Evolutionary conservation across 1,140 invertebrate species (phyloP).

Genomic region (Radopholus similis): DNA sequence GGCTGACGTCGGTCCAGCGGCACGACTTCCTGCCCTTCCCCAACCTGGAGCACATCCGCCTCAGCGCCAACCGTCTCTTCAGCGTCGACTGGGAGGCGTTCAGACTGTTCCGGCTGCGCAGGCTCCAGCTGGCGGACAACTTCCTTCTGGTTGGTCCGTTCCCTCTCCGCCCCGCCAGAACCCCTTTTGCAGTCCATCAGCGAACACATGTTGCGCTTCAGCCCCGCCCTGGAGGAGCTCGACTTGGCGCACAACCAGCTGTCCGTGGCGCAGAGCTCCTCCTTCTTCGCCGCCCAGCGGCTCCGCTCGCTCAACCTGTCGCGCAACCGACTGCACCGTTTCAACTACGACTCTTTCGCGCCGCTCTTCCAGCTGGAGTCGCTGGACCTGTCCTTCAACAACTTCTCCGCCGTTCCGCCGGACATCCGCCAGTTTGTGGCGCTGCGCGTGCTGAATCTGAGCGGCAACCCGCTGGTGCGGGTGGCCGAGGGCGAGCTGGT

Average conservation of each 20-base stretch:
- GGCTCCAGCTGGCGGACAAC: slow-evolving; percentile 27
- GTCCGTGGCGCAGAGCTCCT: slow-evolving; percentile 34
- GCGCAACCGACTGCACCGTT: slow-evolving; percentile 35
- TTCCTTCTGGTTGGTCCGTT: slow-evolving; percentile 29
- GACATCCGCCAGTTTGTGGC: slow-evolving; percentile 43
- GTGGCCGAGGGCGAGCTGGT: slow-evolving; percentile 34
- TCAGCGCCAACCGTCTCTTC: slow-evolving; percentile 34
- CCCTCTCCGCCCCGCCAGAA: background rate
- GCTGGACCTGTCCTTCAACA: slow-evolving; percentile 42
- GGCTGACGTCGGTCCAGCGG: slow-evolving; percentile 7
- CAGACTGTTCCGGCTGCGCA: slow-evolving; percentile 36
- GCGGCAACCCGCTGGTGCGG: slow-evolving; percentile 38
- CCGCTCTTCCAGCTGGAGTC: slow-evolving; percentile 44
- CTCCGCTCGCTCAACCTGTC: slow-evolving; percentile 31
- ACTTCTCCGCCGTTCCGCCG: slow-evolving; percentile 32
- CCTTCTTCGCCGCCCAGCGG: slow-evolving; percentile 39
- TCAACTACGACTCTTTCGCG: slow-evolving; percentile 43
- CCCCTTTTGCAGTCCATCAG: slow-evolving; percentile 34
- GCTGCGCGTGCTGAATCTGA: slow-evolving; percentile 37
- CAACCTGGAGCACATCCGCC: slow-evolving; percentile 44
- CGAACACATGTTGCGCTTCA: slow-evolving; percentile 45
- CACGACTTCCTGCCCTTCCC: slow-evolving; percentile 29
- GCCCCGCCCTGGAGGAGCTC: slow-evolving; percentile 35
- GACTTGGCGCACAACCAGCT: slow-evolving; percentile 42
- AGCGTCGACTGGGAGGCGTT: slow-evolving; percentile 47